These are phyloP conservation scores for Myzus persicae DNA, from an alignment of 1,140 invertebrate species.

Conservation along the genomic window DNA sequence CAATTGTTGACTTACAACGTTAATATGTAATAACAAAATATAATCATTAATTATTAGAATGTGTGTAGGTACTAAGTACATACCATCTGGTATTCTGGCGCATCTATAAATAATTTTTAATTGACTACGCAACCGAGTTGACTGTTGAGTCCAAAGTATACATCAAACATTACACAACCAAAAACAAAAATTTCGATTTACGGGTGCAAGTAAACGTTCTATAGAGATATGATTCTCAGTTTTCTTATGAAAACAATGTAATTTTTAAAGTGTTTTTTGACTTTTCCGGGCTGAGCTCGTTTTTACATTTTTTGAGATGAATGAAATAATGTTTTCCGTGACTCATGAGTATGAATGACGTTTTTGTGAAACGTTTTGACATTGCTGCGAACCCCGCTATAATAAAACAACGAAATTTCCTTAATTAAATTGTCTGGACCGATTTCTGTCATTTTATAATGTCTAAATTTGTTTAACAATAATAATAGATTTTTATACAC, in stretches of 20 bases:
- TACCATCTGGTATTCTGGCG: neutral
- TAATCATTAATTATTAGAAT: too few relatives aligned
- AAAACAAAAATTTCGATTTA: neutral
- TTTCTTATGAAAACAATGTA: neutral
- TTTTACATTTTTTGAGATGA: neutral
- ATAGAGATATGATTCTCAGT: neutral
- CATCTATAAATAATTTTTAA: neutral
- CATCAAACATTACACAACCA: neutral
- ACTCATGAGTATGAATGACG: neutral
- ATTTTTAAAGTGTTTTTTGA: neutral
- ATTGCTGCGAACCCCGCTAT: neutral
- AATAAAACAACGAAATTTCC: neutral
- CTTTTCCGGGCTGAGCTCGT: neutral
- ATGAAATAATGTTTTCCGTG: neutral
- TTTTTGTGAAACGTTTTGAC: slow-evolving; percentile 31
- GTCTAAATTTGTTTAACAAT: slow-evolving; percentile 24
- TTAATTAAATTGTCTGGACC: neutral
- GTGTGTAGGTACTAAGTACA: too few relatives aligned
- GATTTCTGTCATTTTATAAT: neutral
- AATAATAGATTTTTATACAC: slow-evolving; percentile 17
- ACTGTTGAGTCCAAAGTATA: neutral
- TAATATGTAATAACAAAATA: neutral
- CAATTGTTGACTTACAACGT: neutral
- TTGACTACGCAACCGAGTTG: neutral
- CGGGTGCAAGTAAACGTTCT: neutral